These are phyloP conservation scores for Brachyhypopomus gauderio DNA, from an alignment of 2,113 vertebrate genomes.

Conservation along the genomic window DNA sequence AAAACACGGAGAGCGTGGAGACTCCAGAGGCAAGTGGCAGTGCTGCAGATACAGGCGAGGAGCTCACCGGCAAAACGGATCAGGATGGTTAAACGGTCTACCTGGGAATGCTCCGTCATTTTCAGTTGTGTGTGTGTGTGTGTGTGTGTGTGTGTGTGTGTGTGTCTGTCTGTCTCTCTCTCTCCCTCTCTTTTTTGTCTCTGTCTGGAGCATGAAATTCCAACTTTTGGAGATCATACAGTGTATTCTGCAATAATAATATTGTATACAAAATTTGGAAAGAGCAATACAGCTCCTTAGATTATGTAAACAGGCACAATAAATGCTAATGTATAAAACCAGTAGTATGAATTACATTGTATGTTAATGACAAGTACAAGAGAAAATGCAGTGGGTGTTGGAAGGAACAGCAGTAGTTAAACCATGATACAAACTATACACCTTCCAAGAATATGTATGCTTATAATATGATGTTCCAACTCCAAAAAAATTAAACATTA, in stretches of 20 bases:
- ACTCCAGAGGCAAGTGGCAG: conserved; percentile 9
- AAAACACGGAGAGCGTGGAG: conserved; percentile 31
- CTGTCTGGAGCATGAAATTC: background rate
- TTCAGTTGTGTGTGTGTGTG: conserved; percentile 9
- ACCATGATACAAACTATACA: background rate
- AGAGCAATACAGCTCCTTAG: conserved; percentile 31
- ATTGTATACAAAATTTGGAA: conserved; percentile 32
- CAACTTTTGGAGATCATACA: background rate
- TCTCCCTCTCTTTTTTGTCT: background rate
- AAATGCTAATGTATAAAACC: conserved; percentile 34
- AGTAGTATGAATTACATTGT: conserved; percentile 5
- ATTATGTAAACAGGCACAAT: conserved; percentile 45
- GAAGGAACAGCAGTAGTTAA: background rate
- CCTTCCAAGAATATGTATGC: conserved; percentile 1
- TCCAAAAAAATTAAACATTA: background rate
- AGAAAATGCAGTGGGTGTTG: background rate
- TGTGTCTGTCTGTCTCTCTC: background rate
- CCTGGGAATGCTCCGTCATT: conserved; percentile 42
- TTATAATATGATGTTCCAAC: background rate
- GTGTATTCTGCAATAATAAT: conserved; percentile 47
- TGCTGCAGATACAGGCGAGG: conserved; percentile 37
- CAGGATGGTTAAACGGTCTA: conserved; percentile 28
- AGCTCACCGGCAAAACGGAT: conserved; percentile 39
- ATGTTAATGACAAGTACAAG: background rate
- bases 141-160: background rate